Evolutionary conservation across 2,888 invertebrate species (phyloP), one percentile per base, ranked within the genome.

Genomic region (Hypomecis punctinalis): DNA sequence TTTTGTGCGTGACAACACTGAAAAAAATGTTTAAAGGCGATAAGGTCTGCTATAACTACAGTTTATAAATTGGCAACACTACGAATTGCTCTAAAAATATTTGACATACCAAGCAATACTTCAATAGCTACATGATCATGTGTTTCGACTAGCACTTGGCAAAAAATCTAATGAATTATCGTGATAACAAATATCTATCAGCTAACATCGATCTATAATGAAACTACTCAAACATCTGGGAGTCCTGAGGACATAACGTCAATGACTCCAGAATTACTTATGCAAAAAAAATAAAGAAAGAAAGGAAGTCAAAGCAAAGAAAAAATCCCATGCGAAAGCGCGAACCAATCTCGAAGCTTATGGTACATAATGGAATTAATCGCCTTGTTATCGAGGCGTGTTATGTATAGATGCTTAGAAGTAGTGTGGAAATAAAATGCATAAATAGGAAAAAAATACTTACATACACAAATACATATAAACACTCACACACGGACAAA

Each of bases 161-260:
- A 63, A 57, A 62, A 57, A 42, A 35, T 65, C 42, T 49, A 59
- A 55, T 52, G 33, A 54, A 45, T 52, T 6, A 56, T 13, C 52
- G 52, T 64, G 64, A 48, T n/a, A 61, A 36, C 37, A 52, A 59
- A 59, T 37, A 52, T 46, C 23, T 11, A 10, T 33, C 23, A 46
- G 33, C 4, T 10, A 33, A 23, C 23, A 23, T 23, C 23, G 23
- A 47, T 48, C 47, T 48, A 58, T 11, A 43, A 40, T 33, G 61
- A 67, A 61, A 67, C 54, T 49, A 54, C 37, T 51, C 36, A 35
- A 72, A 72, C 56, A 64, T 71, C 56, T 75, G 90, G 89, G 90
- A 91, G 87, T 72, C 84, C 68, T 87, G 89, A 85, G 90, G 88
- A 83, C 90, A 91, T 89, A 91, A 90, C 73, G 82, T 88, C 91